Base-by-base conservation (phyloP, 2,888 invertebrate species). In the Campoletis raptor region DNA sequence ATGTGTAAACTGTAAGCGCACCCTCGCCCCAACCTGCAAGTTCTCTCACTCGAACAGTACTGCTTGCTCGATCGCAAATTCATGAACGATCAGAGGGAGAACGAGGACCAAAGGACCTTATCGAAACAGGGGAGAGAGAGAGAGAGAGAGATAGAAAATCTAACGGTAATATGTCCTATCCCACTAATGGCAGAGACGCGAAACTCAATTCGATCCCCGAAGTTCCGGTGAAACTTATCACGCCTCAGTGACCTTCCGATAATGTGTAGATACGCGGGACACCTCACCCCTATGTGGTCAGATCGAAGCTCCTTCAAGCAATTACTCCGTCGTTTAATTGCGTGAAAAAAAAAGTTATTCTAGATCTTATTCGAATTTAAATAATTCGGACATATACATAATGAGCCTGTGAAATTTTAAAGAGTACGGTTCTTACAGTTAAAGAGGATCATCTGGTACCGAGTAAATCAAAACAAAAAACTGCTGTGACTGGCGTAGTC, bases 1-100 rank as follows among this genome's bases (percentile, higher is more conserved):
- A 93, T 93, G 92, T 91, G 92, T 93, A 92, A 93, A 93, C 61
- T 61, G 12, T 30, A 30, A 61, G 61, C 61, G 61, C 61, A 61
- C 61, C 30, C 30, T 92, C 70, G 93, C 92, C 10, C n/a, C 66
- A 40, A 42, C 42, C 42, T 5, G 66, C 42, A 66, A 77, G 81
- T 77, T 76, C 72, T 66, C 69, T 42, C 88, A 73, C 74, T 80
- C 15, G 40, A 52, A 67, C 66, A 45, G 40, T 21, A 61, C 64
- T 64, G 45, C 74, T 87, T 80, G 64, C 72, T 81, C 87, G 72
- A 18, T 80, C 79, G 81, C 45, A 70, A 85, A 87, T 88, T 87
- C 86, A 83, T 78, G 74, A 85, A 85, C 48, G 77, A 45, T 48
- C 61, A 61, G 48, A 61, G 48, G 40, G 40, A 37, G n/a, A 67